Base-by-base conservation (phyloP, 2,797 vertebrate species). In the Poeciliopsis infans region DNA sequence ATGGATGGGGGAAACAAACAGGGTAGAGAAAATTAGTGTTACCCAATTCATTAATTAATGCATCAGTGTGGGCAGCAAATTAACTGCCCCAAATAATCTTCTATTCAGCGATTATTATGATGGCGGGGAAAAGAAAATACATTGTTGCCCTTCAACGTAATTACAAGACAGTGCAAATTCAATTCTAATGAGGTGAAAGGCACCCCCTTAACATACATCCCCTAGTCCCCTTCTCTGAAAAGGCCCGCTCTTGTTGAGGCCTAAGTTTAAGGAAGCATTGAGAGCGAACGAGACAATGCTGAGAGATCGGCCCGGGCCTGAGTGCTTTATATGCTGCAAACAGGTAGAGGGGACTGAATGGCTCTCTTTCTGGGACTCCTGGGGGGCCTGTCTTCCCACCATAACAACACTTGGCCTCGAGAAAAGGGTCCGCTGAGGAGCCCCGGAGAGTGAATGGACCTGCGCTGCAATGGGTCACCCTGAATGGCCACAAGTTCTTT, bases 11-110 rank as follows among this genome's bases (percentile, higher is more conserved):
- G 95, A 97, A 93, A 95, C 94, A 96, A 95, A 96, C 88, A 96
- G 88, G 89, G 84, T 88, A 53, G 95, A 97, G 96, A 97, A 98
- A 97, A 98, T 97, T 96, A 97, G 97, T 97, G 97, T 96, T 98
- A 94, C 97, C 96, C 96, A 97, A 95, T 95, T 97, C 96, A 96
- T 97, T 98, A 97, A 99, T 99, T 97, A 97, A 98, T 97, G 96
- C 85, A 96, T 97, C 97, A 96, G 96, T 95, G 96, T 94, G 96
- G 95, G 95, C 97, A 95, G 95, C 96, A 97, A 97, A 99, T 99
- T 97, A 98, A 98, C 96, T 97, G 97, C 96, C 96, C 97, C 96
- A 97, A 96, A 97, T 97, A 95, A 97, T 95, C 95, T 95, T 94
- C 94, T 93, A 96, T 95, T 97, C 96, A 94, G 45, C 39, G 76